Base-by-base conservation (phyloP, 2,113 vertebrate species). In the Stigmatopora argus region DNA sequence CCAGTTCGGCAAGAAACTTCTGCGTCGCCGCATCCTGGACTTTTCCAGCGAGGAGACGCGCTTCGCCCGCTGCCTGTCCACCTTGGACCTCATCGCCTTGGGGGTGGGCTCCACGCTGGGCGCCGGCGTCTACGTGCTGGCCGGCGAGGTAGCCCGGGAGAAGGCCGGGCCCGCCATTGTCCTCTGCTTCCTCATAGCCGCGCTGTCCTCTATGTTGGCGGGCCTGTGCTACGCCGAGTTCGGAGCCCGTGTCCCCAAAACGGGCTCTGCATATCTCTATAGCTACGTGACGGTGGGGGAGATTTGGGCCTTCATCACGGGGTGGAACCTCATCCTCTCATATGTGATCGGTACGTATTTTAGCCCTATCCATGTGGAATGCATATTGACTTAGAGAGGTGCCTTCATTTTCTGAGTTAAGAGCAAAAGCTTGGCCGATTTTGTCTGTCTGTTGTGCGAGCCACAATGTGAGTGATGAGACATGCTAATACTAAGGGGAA, bases 281-380 rank as follows among this genome's bases (percentile, higher is more conserved):
- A 99, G 95, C 85, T 98, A 96, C 0, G 95, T 99, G 60, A 97
- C 96, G 0, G 96, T 99, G 0, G 96, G 96, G 0, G 96, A 99
- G 85, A 94, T 99, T 69, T 98, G 96, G 92, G 96, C 96, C 80
- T 99, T 99, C 84, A 94, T 94, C 65, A 94, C 96, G 0, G 96
- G 96, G 1, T 99, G 96, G 96, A 99, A 96, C 80, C 94, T 99
- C 86, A 96, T 99, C 69, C 94, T 99, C 65, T 98, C 96, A 7
- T 99, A 97, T 1, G 92, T 99, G 61, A 95, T 99, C 63, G 96
- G 95, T 99, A 80, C 1, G 35, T 44, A 12, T 14, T 21, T 48
- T 13, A 48, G 15, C 46, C 46, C 15, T 48, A 48, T 48, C 46
- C 11, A 48, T 48, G 3, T 17, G 5, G 4, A 7, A 41, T 48